A percentile compares a stretch with the other conserved stretches of the same genome.
Conservation (phyloP, 2,113 vertebrate genomes). For the Gracilinanus agilis region DNA sequence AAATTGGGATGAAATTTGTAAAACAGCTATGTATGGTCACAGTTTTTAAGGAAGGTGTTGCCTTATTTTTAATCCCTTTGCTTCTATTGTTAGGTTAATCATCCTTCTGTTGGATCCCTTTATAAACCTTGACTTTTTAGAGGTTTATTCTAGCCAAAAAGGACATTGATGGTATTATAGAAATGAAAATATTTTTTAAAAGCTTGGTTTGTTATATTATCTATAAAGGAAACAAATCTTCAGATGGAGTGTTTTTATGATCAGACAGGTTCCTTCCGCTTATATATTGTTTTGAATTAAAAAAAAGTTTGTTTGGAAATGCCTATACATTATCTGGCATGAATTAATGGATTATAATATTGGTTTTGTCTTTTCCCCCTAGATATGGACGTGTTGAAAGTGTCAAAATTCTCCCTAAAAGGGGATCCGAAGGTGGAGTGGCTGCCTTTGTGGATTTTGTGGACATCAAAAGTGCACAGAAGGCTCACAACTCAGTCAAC, state of each 20-base stretch:
- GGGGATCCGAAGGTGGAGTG: conserved; percentile 98
- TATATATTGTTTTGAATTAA: conserved; percentile 25
- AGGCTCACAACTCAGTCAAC: conserved; percentile 99
- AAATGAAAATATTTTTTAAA: conserved; percentile 31
- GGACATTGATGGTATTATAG: conserved; percentile 47
- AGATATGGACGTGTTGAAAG: conserved; percentile 99
- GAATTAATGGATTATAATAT: not conserved
- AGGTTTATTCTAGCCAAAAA: conserved; percentile 49
- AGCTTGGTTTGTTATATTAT: conserved; percentile 18
- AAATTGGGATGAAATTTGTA: conserved; percentile 11
- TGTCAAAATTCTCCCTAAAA: conserved; percentile 98
- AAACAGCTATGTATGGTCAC: conserved; percentile 66
- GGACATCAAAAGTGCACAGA: conserved; percentile 99
- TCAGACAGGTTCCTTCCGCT: not conserved
- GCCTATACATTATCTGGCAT: not conserved
- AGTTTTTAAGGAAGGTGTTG: conserved; percentile 37
- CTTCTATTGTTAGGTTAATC: conserved; percentile 62
- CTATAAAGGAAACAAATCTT: not conserved
- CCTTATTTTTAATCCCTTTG: conserved; percentile 62
- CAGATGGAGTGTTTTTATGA: not conserved
- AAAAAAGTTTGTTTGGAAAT: conserved; percentile 44
- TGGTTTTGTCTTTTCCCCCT: conserved; percentile 77
- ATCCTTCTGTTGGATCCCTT: conserved; percentile 33
- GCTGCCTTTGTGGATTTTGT: conserved; percentile 99
- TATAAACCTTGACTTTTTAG: conserved; percentile 33